phyloP scores from a whole-genome alignment of 2,113 vertebrate species.

The Hippocampus abdominalis region DNA sequence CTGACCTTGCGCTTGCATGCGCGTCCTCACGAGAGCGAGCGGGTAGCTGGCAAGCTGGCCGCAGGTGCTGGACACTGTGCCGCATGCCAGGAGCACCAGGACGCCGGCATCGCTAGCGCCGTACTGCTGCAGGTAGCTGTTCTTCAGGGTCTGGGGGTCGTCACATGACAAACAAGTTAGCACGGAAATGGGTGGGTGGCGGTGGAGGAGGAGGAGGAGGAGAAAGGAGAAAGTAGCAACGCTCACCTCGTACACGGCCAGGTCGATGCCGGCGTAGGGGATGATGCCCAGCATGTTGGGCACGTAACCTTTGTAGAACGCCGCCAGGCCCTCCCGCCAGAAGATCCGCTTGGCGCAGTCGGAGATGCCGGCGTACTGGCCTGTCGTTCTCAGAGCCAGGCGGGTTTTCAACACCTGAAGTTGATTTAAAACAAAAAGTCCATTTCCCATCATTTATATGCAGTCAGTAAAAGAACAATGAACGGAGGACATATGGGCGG shows the following conservation, averaged over 20 bases:
- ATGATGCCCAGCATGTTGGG: conserved; percentile 97
- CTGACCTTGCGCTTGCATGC: conserved; percentile 97
- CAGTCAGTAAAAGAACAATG: too few relatives aligned
- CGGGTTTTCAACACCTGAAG: conserved; percentile 90
- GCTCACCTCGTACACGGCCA: conserved; percentile 91
- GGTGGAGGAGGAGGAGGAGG: not conserved
- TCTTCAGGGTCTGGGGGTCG: conserved; percentile 83
- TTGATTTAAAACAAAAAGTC: not conserved
- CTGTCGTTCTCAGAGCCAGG: conserved; percentile 84
- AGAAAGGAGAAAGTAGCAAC: not conserved
- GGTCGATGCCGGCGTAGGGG: conserved; percentile 92
- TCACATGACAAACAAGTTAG: not conserved
- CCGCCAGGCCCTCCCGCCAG: conserved; percentile 77
- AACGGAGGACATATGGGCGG: too few relatives aligned
- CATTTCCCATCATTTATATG: too few relatives aligned
- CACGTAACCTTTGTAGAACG: conserved; percentile 94
- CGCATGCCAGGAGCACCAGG: conserved; percentile 88
- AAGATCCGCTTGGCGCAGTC: conserved; percentile 90
- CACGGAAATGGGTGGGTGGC: fast-evolving
- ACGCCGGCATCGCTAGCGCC: conserved; percentile 83
- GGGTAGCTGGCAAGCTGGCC: conserved; percentile 95
- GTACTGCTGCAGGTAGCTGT: conserved; percentile 84
- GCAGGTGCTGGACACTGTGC: conserved; percentile 92
- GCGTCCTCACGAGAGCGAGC: conserved; percentile 87
- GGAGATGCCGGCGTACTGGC: conserved; percentile 85